Evolutionary conservation across 35 echinoderm and acorn worm species (phyloP).

Genomic region (Stichopus chloronotus): DNA sequence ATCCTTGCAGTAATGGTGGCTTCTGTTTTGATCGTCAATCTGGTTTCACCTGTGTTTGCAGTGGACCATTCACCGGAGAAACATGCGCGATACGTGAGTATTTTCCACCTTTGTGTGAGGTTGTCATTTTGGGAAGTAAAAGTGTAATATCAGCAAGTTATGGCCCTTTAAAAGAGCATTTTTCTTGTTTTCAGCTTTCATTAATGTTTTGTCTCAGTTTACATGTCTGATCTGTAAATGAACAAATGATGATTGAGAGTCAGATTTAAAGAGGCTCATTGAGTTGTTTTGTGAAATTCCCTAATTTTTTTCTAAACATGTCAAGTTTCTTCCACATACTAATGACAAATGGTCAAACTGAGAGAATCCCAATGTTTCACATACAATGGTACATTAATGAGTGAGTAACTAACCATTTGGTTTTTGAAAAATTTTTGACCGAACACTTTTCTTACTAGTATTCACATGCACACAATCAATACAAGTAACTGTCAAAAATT

Average conservation of each 20-base stretch:
- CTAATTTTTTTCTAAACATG: too few relatives aligned
- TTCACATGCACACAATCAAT: too few relatives aligned
- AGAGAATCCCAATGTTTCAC: too few relatives aligned
- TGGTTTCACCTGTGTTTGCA: constrained; percentile 36
- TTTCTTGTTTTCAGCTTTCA: neutral
- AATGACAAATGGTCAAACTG: too few relatives aligned
- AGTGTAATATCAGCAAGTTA: neutral
- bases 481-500: too few relatives aligned
- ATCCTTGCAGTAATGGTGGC: constrained; percentile 47
- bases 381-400: too few relatives aligned
- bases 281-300: too few relatives aligned
- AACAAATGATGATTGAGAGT: neutral
- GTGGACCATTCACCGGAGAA: neutral
- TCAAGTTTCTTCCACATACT: too few relatives aligned
- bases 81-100: constrained; percentile 55
- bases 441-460: too few relatives aligned
- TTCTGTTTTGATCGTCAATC: constrained; percentile 16
- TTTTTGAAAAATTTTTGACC: too few relatives aligned
- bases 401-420: too few relatives aligned
- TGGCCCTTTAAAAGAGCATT: neutral
- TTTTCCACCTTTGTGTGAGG: neutral
- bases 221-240: neutral
- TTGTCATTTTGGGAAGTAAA: neutral
- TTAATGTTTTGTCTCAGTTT: neutral
- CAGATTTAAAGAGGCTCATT: neutral